Conservation (phyloP, 2,888 invertebrate genomes). For the Pollenia angustigena region DNA sequence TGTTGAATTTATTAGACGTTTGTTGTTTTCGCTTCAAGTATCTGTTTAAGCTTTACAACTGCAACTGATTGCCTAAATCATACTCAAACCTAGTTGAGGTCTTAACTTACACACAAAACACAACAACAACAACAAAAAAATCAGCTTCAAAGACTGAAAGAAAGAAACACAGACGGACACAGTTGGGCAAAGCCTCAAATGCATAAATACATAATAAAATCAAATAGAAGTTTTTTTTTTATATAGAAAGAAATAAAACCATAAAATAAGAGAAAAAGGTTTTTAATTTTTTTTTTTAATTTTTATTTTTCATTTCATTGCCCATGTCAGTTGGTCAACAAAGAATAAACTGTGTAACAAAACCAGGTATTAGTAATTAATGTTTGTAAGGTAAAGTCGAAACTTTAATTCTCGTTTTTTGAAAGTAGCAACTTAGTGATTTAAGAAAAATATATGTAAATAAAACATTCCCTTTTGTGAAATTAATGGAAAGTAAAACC, state of each 20-base stretch:
- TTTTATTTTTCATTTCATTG: constrained; percentile 52
- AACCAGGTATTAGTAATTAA: background rate
- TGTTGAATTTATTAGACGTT: constrained; percentile 40
- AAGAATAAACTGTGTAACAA: constrained; percentile 34
- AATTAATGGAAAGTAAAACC: background rate
- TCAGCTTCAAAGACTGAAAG: constrained; percentile 34
- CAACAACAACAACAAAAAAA: constrained; percentile 31
- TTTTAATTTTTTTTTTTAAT: constrained; percentile 23
- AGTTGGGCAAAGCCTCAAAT: constrained; percentile 58
- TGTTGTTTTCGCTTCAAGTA: constrained; percentile 39
- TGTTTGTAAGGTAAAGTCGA: background rate
- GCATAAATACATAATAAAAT: constrained; percentile 60
- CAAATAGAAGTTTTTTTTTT: constrained; percentile 27
- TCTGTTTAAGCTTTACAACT: constrained; percentile 69
- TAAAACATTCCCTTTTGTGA: background rate
- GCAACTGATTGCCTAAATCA: constrained; percentile 69
- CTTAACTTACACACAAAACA: constrained; percentile 35
- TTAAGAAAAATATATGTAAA: background rate
- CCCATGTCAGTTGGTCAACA: constrained; percentile 62
- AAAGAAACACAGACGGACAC: constrained; percentile 17
- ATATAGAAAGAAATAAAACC: constrained; percentile 37
- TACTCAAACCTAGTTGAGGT: constrained; percentile 59
- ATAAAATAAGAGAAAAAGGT: constrained; percentile 53
- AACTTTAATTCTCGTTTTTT: background rate
- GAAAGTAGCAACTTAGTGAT: background rate